phyloP scores from a whole-genome alignment of 2,797 vertebrate species.

The Urosaurus nigricauda region DNA sequence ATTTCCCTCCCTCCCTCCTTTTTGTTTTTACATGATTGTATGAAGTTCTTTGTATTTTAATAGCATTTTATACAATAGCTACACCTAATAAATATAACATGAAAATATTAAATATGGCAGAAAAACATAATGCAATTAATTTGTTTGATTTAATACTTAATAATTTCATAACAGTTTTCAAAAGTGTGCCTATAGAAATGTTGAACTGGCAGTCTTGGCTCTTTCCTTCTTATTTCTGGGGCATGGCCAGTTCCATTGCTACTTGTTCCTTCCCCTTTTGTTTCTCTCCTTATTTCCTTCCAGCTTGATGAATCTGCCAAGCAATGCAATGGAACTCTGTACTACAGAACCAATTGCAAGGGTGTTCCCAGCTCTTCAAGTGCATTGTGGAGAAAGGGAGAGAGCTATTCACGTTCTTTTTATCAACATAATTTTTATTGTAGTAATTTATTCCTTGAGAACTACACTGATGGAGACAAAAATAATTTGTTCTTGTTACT shows the following conservation, averaged over 20 bases:
- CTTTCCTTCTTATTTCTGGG: not conserved
- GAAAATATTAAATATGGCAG: not conserved
- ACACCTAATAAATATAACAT: not conserved
- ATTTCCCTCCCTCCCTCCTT: no score
- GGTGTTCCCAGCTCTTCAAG: not conserved
- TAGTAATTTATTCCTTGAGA: no score
- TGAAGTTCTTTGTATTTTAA: not conserved
- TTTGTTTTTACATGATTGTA: no score
- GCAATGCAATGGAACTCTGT: not conserved
- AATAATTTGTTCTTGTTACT: no score
- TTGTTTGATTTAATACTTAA: not conserved
- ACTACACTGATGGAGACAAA: no score
- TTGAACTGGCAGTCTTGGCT: not conserved
- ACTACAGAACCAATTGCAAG: no score
- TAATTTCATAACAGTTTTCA: not conserved
- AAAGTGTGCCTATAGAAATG: not conserved
- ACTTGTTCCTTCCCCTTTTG: not conserved
- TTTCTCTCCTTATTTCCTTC: not conserved
- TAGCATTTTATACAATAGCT: not conserved
- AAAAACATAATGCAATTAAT: not conserved
- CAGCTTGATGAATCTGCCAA: not conserved
- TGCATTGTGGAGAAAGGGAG: not conserved
- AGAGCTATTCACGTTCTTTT: not conserved
- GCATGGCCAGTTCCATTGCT: not conserved
- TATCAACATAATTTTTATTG: no score